Base-by-base conservation (phyloP, 2,888 invertebrate genomes). In the Mesorhabditis belari region DNA sequence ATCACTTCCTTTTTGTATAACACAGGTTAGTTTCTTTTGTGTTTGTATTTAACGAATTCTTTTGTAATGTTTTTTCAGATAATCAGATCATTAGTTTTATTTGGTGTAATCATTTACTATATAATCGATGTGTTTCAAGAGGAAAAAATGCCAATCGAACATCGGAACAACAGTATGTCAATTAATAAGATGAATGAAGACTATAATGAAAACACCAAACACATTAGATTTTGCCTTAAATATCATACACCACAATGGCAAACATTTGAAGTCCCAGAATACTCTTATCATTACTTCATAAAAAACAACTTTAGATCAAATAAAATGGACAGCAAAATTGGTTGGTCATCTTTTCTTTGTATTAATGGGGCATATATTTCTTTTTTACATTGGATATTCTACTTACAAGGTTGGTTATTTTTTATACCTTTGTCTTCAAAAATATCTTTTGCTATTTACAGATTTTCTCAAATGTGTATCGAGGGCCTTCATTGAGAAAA, bases 341-440 rank as follows among this genome's bases (percentile, higher is more conserved):
- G 44, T 9, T 9, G n/a, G 44, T 35, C 44, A 35, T 35, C 44
- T 35, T 17, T 17, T 59, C 3, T 59, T 23, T 35, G n/a, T 21
- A n/a, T 49, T 69, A 21, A 49, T 69, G n/a, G 55, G 69, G 17
- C 71, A 71, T 55, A 53, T 71, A 19, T 58, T 67, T 24, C 61
- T 73, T 0, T 62, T 65, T 19, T 65, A 58, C 55, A 53, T 69
- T 24, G 64, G 53, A 5, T 71, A 61, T 50, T 58, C 64, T n/a
- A 65, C 68, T 26, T 69, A 69, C 53, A 59, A 61, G 57, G 71
- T 70, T 5, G 54, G 61, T 54, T 4, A 19, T n/a, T n/a, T n/a
- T n/a, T n/a, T n/a, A n/a, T n/a, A 1, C 12, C 1, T 35, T 35
- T 35, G 44, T 2, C 44, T 35, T n/a, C 12, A 35, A 35, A 9